Conservation (phyloP, 2,888 invertebrate genomes). For the Drosophila parthenogenetica region DNA sequence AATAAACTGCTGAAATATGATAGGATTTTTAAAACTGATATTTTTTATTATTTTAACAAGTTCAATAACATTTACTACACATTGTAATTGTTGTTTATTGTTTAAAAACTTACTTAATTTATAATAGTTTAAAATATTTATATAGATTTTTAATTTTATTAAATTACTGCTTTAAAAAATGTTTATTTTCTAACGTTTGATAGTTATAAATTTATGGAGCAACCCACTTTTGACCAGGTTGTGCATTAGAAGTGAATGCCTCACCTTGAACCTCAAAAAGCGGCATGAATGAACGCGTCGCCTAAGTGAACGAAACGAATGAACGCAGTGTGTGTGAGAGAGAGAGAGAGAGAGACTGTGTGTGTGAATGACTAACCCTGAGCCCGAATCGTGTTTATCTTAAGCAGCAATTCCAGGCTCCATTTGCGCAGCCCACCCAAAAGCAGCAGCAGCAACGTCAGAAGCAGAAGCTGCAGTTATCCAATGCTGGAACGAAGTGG, state of each 20-base stretch:
- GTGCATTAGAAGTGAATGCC: constrained; percentile 67
- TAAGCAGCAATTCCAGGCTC: constrained; percentile 23
- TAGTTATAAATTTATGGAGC: constrained; percentile 24
- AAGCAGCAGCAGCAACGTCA: neutral
- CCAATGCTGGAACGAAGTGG: constrained; percentile 42
- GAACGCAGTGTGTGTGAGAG: neutral
- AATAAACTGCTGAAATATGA: too few species aligned
- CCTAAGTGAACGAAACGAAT: constrained; percentile 12
- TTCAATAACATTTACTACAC: too few species aligned
- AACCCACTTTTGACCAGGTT: constrained; percentile 32
- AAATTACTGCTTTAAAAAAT: too few species aligned
- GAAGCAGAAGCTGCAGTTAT: constrained; percentile 41
- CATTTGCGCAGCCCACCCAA: constrained; percentile 58
- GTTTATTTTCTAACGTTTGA: too few species aligned
- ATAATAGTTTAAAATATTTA: too few species aligned
- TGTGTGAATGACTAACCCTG: constrained; percentile 60
- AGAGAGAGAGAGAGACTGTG: neutral
- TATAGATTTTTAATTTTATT: too few species aligned
- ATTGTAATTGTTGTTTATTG: too few species aligned
- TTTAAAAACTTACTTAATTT: too few species aligned
- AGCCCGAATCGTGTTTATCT: constrained; percentile 37
- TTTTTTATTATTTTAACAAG: too few species aligned
- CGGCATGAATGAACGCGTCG: constrained; percentile 23
- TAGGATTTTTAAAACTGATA: too few species aligned
- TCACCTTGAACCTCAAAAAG: constrained; percentile 69